Evolutionary conservation across 2,888 invertebrate species (phyloP).

Genomic region (Rhingia campestris): DNA sequence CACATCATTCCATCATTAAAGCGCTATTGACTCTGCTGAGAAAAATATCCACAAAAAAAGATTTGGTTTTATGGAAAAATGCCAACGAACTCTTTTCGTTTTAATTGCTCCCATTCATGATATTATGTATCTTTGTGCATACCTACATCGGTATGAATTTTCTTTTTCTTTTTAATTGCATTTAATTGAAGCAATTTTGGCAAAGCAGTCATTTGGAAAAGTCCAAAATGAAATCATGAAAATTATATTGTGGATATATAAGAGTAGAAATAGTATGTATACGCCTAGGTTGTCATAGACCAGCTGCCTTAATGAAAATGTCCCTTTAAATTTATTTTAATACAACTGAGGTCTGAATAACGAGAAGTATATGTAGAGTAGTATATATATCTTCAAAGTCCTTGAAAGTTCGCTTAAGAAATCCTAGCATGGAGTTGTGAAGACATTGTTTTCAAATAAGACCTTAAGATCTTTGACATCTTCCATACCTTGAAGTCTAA

Average conservation of each 20-base stretch:
- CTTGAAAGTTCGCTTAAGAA: too few relatives aligned
- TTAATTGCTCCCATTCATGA: constrained; percentile 47
- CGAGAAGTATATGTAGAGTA: too few relatives aligned
- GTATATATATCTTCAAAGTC: too few relatives aligned
- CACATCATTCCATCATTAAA: background rate
- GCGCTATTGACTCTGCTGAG: background rate
- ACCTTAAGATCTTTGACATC: too few relatives aligned
- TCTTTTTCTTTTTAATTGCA: constrained; percentile 32
- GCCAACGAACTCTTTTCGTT: constrained; percentile 35
- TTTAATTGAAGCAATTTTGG: constrained; percentile 1
- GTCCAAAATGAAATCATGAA: background rate
- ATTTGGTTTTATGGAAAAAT: background rate
- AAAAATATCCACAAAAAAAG: background rate
- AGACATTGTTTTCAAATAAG: too few relatives aligned
- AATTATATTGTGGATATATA: background rate
- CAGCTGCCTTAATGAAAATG: too few relatives aligned
- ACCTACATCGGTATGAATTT: background rate
- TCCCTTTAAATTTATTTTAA: too few relatives aligned
- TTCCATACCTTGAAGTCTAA: too few relatives aligned
- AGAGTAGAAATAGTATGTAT: constrained; percentile 2
- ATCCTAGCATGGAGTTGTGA: too few relatives aligned
- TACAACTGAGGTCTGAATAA: too few relatives aligned
- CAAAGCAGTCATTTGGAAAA: constrained; percentile 1
- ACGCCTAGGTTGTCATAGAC: background rate
- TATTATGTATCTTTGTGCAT: background rate